phyloP scores from a whole-genome alignment of 2,113 vertebrate species.

The Rallus limicola region DNA sequence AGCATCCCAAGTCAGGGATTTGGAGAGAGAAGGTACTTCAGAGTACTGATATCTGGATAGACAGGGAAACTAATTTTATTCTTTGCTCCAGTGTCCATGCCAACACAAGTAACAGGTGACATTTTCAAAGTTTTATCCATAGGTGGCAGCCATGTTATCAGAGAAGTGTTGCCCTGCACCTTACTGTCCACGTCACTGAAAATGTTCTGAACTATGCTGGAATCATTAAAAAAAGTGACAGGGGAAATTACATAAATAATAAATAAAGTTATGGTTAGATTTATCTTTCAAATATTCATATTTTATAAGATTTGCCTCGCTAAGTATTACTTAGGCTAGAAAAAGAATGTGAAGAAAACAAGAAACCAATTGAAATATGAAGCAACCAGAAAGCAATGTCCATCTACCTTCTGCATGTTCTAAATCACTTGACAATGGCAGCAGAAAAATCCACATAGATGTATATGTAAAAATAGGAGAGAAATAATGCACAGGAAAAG shows the following conservation, averaged over 20 bases:
- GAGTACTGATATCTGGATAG: not conserved
- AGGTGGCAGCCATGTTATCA: not conserved
- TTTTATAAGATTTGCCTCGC: not conserved
- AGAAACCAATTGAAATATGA: not conserved
- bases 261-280: not conserved
- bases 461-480: not conserved
- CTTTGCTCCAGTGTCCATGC: not conserved
- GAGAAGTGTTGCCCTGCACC: accelerated
- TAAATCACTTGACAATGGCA: not conserved
- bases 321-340: not conserved
- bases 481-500: not conserved
- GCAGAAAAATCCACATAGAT: not conserved
- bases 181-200: not conserved
- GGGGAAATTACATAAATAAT: not conserved
- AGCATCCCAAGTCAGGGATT: not conserved
- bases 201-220: not conserved
- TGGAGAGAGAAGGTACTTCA: not conserved
- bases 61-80: not conserved
- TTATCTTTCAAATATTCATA: not conserved
- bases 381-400: not conserved
- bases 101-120: not conserved
- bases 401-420: not conserved
- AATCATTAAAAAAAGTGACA: not conserved
- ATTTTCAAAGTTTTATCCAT: not conserved
- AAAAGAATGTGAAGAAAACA: not conserved